Evolutionary conservation across 2,888 invertebrate species (phyloP), one percentile per base, ranked within the genome.

Genomic region (Litoditis marina): DNA sequence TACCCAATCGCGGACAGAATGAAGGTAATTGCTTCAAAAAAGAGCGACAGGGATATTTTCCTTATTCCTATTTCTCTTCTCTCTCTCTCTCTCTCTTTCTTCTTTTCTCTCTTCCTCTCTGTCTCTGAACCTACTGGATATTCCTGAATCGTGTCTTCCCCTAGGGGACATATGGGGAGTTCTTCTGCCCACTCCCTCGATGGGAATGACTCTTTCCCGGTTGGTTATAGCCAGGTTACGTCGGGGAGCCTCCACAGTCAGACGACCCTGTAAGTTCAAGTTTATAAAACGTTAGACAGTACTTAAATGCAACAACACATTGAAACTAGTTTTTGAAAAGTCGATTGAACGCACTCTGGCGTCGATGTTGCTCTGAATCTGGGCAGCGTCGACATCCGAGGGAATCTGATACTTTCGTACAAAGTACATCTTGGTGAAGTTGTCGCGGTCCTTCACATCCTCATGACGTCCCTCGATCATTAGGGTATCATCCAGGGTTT

Each of bases 351-450:
- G 32, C 31, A 74, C 78, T 58, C 68, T 72, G 25, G 71, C 63
- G 57, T 81, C 81, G 49, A 81, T 79, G 66, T 71, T 71, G 51
- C 75, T 75, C 52, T 65, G 68, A 54, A 81, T 75, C 27, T 71
- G 69, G 32, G 73, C 66, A 8, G 74, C 71, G 31, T 79, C 73
- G n/a, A 81, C 79, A 67, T 81, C 81, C 27, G 68, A 50, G n/a
- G 81, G 81, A 49, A 81, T 69, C 65, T 79, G 80, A 65, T 81
- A 81, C 65, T 81, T 81, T 52, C 81, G 70, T 32, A 81, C 77
- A 57, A 81, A 81, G 66, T 81, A 79, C 81, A 80, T 80, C 56
- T 74, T 74, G 52, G 79, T 79, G 70, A 76, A 79, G 66, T 79
- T 79, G 63, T 79, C 79, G 11, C 62, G 55, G 64, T 80, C 80